phyloP scores from a whole-genome alignment of 2,888 invertebrate species.

The Lasioglossum oenotherae region DNA sequence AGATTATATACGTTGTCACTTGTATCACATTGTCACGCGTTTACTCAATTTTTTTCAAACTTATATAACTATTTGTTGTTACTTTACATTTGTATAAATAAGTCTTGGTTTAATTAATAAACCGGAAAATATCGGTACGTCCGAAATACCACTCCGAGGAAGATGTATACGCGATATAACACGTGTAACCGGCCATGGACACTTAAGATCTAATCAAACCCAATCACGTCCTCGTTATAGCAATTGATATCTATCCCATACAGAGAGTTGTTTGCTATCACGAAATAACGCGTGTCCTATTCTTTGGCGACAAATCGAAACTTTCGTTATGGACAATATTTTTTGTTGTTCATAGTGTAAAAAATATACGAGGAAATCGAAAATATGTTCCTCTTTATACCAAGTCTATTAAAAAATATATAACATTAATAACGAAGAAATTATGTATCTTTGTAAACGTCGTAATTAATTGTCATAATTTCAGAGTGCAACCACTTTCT shows the following conservation, averaged over 20 bases:
- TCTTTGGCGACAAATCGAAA: not conserved
- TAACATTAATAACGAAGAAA: not conserved
- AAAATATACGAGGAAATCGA: not conserved
- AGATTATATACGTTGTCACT: not conserved
- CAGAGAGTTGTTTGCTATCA: slow-evolving; percentile 3
- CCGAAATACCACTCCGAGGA: slow-evolving; percentile 10
- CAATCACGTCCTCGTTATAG: slow-evolving; percentile 55
- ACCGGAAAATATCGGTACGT: not conserved
- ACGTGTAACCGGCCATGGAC: slow-evolving; percentile 23
- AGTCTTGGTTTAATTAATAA: slow-evolving; percentile 11
- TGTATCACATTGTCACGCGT: not conserved
- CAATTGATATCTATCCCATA: slow-evolving; percentile 48
- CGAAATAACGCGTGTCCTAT: not conserved
- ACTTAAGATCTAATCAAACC: slow-evolving; percentile 58
- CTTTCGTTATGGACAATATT: not conserved
- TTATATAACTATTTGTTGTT: not conserved
- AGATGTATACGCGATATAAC: not conserved
- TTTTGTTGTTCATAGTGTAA: not conserved
- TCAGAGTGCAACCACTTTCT: slow-evolving; percentile 85
- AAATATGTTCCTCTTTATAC: not conserved
- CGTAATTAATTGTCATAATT: slow-evolving; percentile 64
- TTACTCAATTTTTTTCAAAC: not conserved
- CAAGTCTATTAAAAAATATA: not conserved
- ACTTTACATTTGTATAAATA: not conserved
- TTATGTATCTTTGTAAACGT: slow-evolving; percentile 36